phyloP scores from a whole-genome alignment of 2,888 invertebrate genomes.

The Octodonta nipae region DNA sequence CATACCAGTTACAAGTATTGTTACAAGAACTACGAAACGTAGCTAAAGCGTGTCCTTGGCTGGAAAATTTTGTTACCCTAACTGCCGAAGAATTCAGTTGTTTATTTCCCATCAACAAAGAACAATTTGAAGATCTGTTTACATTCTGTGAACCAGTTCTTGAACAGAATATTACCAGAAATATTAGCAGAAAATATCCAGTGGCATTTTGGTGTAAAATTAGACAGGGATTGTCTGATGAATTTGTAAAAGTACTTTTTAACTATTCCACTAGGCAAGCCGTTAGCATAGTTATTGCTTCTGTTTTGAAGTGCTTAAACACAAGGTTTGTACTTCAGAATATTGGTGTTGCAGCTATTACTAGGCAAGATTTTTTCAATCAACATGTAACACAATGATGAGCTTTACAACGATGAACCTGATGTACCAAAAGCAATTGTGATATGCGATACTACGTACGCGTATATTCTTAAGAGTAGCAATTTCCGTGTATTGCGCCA shows the following conservation, averaged over 20 bases:
- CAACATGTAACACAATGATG: conserved; percentile 5
- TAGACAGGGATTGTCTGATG: conserved; percentile 3
- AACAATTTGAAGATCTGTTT: conserved; percentile 5
- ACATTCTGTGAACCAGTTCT: conserved; percentile 5
- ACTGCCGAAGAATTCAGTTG: too few species aligned
- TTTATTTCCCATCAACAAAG: too few species aligned
- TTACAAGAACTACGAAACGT: too few species aligned
- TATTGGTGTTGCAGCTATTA: conserved; percentile 8
- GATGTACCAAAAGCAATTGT: conserved; percentile 4
- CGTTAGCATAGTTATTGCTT: conserved; percentile 4
- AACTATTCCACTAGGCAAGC: conserved; percentile 5
- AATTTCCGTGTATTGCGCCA: conserved; percentile 4
- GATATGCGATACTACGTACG: conserved; percentile 4
- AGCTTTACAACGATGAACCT: conserved; percentile 4
- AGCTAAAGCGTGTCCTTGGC: too few species aligned
- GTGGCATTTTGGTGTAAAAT: conserved; percentile 5
- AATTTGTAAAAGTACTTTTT: conserved; percentile 2
- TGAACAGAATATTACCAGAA: neutral
- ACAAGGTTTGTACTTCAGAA: conserved; percentile 6
- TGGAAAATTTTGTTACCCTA: too few species aligned
- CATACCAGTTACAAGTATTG: too few species aligned
- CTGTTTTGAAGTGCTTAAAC: conserved; percentile 2
- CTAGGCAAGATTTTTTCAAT: conserved; percentile 6
- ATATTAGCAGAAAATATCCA: conserved; percentile 4
- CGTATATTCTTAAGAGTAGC: conserved; percentile 5